Conservation (phyloP, 2,888 invertebrate genomes). For the Actias luna region DNA sequence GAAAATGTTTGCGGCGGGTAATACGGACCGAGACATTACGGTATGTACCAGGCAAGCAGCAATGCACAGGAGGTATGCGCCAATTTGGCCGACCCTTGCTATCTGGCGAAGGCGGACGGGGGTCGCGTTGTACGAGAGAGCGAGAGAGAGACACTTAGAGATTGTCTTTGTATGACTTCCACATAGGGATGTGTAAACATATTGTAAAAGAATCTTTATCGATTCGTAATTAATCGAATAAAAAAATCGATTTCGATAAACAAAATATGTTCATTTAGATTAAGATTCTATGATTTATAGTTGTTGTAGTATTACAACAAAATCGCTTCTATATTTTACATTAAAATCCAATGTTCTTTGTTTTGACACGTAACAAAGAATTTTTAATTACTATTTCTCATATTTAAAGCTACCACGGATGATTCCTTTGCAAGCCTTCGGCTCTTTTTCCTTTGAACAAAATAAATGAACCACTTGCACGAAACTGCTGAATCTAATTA, state of each 20-base stretch:
- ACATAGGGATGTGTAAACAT: background rate
- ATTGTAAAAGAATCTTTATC: background rate
- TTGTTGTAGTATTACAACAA: too few species aligned
- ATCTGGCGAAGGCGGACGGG: background rate
- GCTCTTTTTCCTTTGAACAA: too few species aligned
- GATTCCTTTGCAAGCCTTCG: too few species aligned
- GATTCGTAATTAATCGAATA: background rate
- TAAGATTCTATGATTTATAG: too few species aligned
- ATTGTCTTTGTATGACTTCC: slow-evolving; percentile 5
- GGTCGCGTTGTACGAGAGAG: background rate
- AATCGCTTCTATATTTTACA: too few species aligned
- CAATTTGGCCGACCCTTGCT: background rate
- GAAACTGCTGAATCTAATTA: too few species aligned
- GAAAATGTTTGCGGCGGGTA: background rate
- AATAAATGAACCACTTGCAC: too few species aligned
- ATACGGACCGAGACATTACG: slow-evolving; percentile 5
- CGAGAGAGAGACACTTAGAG: background rate
- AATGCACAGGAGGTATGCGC: slow-evolving; percentile 8
- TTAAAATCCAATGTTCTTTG: too few species aligned
- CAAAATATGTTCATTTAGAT: too few species aligned
- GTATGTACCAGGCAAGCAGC: slow-evolving; percentile 16
- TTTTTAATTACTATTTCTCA: too few species aligned
- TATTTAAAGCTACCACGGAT: too few species aligned
- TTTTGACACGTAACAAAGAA: too few species aligned
- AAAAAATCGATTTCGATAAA: background rate